These are phyloP conservation scores for Ophion obscuratus DNA, from an alignment of 2,888 invertebrate species.

Conservation along the genomic window DNA sequence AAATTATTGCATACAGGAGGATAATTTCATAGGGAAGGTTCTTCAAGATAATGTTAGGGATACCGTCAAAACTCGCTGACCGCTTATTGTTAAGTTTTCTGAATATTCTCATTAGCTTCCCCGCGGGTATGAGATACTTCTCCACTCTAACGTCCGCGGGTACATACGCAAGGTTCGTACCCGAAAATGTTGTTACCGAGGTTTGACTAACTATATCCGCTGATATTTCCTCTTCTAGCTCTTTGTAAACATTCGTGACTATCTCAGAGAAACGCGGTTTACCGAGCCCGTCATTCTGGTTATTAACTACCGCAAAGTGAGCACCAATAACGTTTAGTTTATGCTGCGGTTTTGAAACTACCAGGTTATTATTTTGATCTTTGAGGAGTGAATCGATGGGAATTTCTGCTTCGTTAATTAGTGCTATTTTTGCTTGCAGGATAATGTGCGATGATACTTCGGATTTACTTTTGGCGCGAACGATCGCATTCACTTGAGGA, in stretches of 20 bases:
- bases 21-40: constrained; percentile 31
- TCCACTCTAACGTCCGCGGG: neutral
- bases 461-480: constrained; percentile 19
- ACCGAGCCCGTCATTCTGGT: constrained; percentile 41
- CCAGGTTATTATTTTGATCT: too few species aligned
- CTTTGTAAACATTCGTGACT: neutral
- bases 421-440: neutral
- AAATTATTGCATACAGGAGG: constrained; percentile 19
- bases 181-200: constrained; percentile 20
- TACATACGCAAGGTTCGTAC: neutral
- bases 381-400: too few species aligned
- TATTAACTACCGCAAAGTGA: constrained; percentile 38
- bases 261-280: neutral
- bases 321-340: constrained; percentile 50
- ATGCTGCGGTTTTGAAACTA: constrained; percentile 2
- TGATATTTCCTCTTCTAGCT: constrained; percentile 35
- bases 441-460: constrained; percentile 13
- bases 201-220: neutral
- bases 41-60: constrained; percentile 53
- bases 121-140: constrained; percentile 12
- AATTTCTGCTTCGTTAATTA: neutral
- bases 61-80: constrained; percentile 50
- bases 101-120: constrained; percentile 13
- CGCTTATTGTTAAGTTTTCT: constrained; percentile 55
- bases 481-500: constrained; percentile 38